Evolutionary conservation across 2,113 vertebrate species (phyloP).

Genomic region (Caloenas nicobarica): DNA sequence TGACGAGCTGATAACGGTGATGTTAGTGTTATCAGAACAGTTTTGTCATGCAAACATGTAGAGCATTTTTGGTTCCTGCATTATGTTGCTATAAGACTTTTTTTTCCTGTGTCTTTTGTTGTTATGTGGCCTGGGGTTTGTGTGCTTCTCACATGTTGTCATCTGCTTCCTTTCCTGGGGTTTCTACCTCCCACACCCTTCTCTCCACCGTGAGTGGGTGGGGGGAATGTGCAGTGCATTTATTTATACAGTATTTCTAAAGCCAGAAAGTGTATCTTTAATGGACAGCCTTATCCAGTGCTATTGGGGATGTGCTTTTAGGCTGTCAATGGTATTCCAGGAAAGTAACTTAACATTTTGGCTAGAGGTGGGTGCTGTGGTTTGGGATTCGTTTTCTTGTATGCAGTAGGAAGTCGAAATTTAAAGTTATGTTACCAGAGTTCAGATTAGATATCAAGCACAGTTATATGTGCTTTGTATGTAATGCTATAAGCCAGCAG

Average conservation of each 20-base stretch:
- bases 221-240: neutral
- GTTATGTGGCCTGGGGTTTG: neutral
- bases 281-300: neutral
- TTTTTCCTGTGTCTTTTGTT: neutral
- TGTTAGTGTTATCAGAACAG: neutral
- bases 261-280: neutral
- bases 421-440: neutral
- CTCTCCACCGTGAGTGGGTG: neutral
- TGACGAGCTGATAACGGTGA: neutral
- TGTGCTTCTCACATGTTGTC: neutral
- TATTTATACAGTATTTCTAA: neutral
- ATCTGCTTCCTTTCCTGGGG: neutral
- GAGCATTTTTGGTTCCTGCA: neutral
- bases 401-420: neutral
- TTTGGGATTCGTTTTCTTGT: neutral
- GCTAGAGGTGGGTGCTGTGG: neutral
- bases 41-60: accelerated
- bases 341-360: neutral
- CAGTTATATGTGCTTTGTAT: neutral
- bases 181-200: neutral
- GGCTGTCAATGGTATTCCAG: neutral
- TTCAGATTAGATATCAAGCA: neutral
- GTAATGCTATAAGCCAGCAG: neutral
- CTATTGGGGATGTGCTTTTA: neutral
- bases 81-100: neutral